Evolutionary conservation across 2,888 invertebrate genomes (phyloP), one percentile per base, ranked within the genome.

Genomic region (Leucophenga montana): DNA sequence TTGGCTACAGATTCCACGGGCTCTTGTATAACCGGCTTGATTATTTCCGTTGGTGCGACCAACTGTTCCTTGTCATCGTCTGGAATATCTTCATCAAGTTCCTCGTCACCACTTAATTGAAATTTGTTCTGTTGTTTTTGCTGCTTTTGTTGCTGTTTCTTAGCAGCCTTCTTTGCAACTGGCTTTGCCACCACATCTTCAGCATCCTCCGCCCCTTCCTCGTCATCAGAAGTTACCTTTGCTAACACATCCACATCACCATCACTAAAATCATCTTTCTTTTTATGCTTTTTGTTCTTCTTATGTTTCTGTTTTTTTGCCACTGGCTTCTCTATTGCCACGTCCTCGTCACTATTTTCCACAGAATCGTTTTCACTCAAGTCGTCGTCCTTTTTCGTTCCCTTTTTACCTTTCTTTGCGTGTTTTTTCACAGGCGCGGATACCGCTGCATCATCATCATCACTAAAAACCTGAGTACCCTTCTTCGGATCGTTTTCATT

Each of bases 351-450:
- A 1, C 77, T 75, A 11, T 66, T 56, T 16, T 72, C 75, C 5
- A 76, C 73, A 13, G 71, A 68, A 8, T 79, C 79, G 6, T 79
- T 74, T 11, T 89, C 73, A 53, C 71, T 77, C 13, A 70, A 71
- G 31, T 69, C 68, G 3, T 46, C 61, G 9, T 71, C 72, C 13
- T 74, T 77, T 48, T 75, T 77, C 54, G 54, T 8, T 3, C 64
- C 69, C 48, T 75, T 76, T 64, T 77, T 78, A 5, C 72, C 70
- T 20, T 78, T 90, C 86, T 90, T 90, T 85, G 89, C 89, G 3
- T 75, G 62, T 61, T 77, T 77, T 39, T 77, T 78, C 0, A 68
- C 73, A 54, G 78, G 71, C 39, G 72, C 75, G 13, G 71, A 33
- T 0, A 59, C 33, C 16, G 39, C 22, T 20, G 71, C 75, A 13